Percentiles rank a stretch among this genome's conserved stretches.
These are phyloP conservation scores for Dascyllus trimaculatus DNA, from an alignment of 2,113 vertebrate species.

Conservation along the genomic window DNA sequence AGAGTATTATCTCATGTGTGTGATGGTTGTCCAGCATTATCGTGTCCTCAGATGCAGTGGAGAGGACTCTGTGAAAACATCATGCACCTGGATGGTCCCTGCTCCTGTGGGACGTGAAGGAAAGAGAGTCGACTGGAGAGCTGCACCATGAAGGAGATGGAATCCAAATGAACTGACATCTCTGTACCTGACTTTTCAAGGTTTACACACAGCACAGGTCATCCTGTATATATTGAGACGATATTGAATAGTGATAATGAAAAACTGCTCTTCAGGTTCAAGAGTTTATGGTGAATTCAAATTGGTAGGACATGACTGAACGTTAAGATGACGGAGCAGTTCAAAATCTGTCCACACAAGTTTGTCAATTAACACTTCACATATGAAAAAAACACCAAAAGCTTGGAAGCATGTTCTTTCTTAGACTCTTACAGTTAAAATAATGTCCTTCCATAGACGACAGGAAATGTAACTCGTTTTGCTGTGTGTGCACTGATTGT, in stretches of 20 bases:
- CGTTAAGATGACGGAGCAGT: neutral
- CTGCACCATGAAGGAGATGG: conserved; percentile 16
- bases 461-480: too few species aligned
- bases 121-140: neutral
- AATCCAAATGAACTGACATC: conserved; percentile 20
- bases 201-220: neutral
- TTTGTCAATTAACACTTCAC: too few species aligned
- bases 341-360: too few species aligned
- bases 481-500: too few species aligned
- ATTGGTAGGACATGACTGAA: neutral
- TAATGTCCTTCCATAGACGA: too few species aligned
- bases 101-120: conserved; percentile 2
- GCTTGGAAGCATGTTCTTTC: too few species aligned
- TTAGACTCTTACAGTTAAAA: too few species aligned
- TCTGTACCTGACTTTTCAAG: conserved; percentile 1
- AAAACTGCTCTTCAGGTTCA: neutral
- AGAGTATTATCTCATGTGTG: conserved; percentile 21
- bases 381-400: too few species aligned
- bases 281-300: neutral
- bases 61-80: conserved; percentile 21
- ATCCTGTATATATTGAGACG: neutral
- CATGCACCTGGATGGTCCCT: conserved; percentile 17
- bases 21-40: conserved; percentile 28
- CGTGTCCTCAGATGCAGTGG: conserved; percentile 18
- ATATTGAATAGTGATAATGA: neutral